phyloP scores from a whole-genome alignment of 2,113 vertebrate species.

The Sorex fumeus region DNA sequence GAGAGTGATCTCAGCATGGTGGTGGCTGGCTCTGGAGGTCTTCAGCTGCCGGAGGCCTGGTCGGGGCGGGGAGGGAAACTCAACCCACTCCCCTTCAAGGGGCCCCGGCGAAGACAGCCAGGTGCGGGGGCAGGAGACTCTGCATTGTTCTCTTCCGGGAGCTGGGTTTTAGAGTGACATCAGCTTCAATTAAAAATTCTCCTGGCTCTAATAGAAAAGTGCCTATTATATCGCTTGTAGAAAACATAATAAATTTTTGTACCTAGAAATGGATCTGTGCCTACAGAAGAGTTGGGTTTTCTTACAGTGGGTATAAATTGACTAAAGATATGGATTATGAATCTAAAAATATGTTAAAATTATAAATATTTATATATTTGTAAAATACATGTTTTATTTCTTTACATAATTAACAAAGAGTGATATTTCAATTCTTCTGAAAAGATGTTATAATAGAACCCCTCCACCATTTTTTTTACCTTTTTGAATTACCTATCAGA shows the following conservation, averaged over 20 bases:
- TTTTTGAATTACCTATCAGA: constrained; percentile 31
- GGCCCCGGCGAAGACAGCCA: too few relatives aligned
- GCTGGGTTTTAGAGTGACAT: too few relatives aligned
- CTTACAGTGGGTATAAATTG: background rate
- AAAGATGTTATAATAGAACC: constrained; percentile 26
- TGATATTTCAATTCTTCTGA: background rate
- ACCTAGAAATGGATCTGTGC: background rate
- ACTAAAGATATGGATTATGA: background rate
- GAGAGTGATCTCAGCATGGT: too few relatives aligned
- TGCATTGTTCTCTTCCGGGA: too few relatives aligned
- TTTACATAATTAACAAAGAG: background rate
- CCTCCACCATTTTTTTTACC: background rate
- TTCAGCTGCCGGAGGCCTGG: too few relatives aligned
- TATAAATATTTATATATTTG: constrained; percentile 4
- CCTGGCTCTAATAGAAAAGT: too few relatives aligned
- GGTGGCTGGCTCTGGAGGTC: too few relatives aligned
- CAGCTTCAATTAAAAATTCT: background rate
- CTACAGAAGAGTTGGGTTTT: background rate
- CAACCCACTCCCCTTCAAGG: too few relatives aligned
- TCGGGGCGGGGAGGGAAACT: too few relatives aligned
- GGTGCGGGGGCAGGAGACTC: too few relatives aligned
- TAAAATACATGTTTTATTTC: background rate
- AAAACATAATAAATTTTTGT: too few relatives aligned
- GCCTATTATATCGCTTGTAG: too few relatives aligned
- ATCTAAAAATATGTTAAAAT: constrained; percentile 31